A percentile compares a stretch with the other conserved stretches of the same genome.
Evolutionary conservation across 2,797 vertebrate genomes (phyloP).

Genomic region (Otus scops): DNA sequence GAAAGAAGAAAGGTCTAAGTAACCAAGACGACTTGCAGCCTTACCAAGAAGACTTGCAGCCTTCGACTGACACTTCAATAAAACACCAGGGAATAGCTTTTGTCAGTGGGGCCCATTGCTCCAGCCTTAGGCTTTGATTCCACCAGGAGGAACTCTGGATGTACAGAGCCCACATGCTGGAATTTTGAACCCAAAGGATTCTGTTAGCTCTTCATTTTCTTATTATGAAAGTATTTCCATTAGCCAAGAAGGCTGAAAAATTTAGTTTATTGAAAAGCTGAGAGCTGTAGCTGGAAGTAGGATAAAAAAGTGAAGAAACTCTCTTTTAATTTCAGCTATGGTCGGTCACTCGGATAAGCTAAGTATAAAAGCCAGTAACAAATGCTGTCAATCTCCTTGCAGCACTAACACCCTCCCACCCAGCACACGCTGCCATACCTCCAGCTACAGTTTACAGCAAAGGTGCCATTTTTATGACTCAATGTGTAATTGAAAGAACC

Average conservation of each 20-base stretch:
- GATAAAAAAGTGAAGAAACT: background rate
- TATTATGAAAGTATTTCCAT: background rate
- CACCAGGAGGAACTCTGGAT: background rate
- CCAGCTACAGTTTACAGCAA: background rate
- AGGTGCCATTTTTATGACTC: background rate
- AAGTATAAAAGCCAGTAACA: background rate
- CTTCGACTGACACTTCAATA: background rate
- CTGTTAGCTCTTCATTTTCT: background rate
- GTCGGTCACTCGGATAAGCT: background rate
- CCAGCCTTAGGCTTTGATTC: background rate
- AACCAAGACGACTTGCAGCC: background rate
- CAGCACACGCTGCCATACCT: background rate
- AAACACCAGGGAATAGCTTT: background rate
- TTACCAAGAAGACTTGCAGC: background rate
- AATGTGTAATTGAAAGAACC: background rate
- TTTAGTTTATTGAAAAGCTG: background rate
- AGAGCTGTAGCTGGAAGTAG: background rate
- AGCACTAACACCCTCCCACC: background rate
- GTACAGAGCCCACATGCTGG: background rate
- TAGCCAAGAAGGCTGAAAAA: background rate
- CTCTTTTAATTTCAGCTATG: background rate
- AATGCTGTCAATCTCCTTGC: background rate
- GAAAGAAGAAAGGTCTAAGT: background rate
- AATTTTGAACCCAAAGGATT: background rate
- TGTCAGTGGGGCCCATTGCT: background rate